These are phyloP conservation scores for Danio rerio DNA, from an alignment of 2,113 vertebrate species.

Conservation along the genomic window GRCz12tu NC_133184.1:43622501-43623000, in stretches of 20 bases:
- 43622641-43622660: background rate
- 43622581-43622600: too few relatives aligned
- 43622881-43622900: background rate
- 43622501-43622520: too few relatives aligned
- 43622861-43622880: background rate
- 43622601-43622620: background rate
- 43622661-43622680: constrained; percentile 46
- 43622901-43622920: background rate
- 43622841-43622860: constrained; percentile 20
- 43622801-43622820: constrained; percentile 2
- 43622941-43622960: background rate
- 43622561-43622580: too few relatives aligned
- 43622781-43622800: constrained; percentile 5
- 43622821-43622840: constrained; percentile 23
- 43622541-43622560: too few relatives aligned
- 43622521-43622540: too few relatives aligned
- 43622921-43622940: background rate
- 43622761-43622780: constrained; percentile 27
- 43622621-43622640: background rate
- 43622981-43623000: background rate
- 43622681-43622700: constrained; percentile 1
- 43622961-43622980: background rate
- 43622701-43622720: background rate
- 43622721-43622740: constrained; percentile 31
- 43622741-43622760: constrained; percentile 34